Evolutionary conservation across 2,113 vertebrate genomes (phyloP).

Genomic region (Eulemur macaco): DNA sequence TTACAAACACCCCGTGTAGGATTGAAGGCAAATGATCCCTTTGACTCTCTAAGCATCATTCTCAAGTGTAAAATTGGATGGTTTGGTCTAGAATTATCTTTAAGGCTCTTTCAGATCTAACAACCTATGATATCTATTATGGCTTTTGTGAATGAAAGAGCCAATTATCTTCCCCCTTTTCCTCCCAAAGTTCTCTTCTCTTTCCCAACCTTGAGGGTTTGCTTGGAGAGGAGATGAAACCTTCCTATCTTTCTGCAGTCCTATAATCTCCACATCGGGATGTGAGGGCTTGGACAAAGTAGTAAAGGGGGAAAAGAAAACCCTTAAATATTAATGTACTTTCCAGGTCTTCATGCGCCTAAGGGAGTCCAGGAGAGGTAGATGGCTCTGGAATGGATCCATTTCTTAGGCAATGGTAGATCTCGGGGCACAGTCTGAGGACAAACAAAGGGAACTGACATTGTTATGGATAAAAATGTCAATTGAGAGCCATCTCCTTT

Average conservation of each 20-base stretch:
- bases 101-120: not conserved
- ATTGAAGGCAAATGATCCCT: not conserved
- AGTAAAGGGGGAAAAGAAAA: not conserved
- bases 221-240: not conserved
- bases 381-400: not conserved
- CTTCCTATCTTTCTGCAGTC: not conserved
- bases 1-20: not conserved
- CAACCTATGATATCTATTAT: not conserved
- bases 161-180: not conserved
- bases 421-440: not conserved
- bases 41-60: not conserved
- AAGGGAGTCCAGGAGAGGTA: not conserved
- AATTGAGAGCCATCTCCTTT: not conserved
- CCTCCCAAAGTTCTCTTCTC: not conserved
- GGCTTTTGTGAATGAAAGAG: not conserved
- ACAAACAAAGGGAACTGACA: not conserved
- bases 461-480: not conserved
- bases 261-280: not conserved
- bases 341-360: not conserved
- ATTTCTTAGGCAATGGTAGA: not conserved
- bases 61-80: not conserved
- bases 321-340: not conserved
- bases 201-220: not conserved
- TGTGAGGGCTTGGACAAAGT: not conserved
- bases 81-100: not conserved